phyloP scores from a whole-genome alignment of 2,113 vertebrate species.

The Gavia stellata region DNA sequence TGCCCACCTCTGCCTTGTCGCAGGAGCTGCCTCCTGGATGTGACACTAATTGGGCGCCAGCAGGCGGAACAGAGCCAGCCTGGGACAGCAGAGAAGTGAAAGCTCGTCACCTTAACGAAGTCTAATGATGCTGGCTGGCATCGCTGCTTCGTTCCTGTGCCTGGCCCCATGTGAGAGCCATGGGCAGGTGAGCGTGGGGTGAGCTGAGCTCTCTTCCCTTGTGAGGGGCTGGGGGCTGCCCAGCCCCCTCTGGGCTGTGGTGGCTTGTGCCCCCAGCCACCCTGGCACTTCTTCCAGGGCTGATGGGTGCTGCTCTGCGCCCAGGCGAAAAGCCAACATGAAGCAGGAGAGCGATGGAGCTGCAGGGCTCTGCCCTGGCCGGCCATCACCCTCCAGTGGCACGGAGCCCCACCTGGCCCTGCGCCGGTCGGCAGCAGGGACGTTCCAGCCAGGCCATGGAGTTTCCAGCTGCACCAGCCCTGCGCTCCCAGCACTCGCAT shows the following conservation, averaged over 20 bases:
- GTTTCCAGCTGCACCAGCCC: rapidly evolving
- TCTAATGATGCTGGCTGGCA: constrained; percentile 42
- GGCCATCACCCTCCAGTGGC: neutral
- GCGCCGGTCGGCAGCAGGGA: rapidly evolving
- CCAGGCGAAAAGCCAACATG: rapidly evolving
- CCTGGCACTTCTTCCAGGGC: neutral
- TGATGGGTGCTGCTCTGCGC: rapidly evolving
- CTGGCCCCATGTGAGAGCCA: neutral
- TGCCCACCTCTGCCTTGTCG: neutral
- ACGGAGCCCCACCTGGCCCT: neutral
- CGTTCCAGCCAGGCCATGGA: rapidly evolving
- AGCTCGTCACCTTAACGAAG: constrained; percentile 39
- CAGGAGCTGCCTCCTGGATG: neutral
- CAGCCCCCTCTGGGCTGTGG: neutral
- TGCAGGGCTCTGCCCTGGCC: rapidly evolving
- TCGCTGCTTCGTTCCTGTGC: neutral
- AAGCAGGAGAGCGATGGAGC: neutral
- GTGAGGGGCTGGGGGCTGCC: neutral
- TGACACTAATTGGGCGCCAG: constrained; percentile 27
- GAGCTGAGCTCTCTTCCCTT: neutral
- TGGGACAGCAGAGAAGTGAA: neutral
- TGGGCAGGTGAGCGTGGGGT: neutral
- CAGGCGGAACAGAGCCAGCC: neutral
- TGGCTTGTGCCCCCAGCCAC: neutral
- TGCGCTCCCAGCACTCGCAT: rapidly evolving